Base-by-base conservation (phyloP, 2,797 vertebrate species). In the Gymnodraco acuticeps region DNA sequence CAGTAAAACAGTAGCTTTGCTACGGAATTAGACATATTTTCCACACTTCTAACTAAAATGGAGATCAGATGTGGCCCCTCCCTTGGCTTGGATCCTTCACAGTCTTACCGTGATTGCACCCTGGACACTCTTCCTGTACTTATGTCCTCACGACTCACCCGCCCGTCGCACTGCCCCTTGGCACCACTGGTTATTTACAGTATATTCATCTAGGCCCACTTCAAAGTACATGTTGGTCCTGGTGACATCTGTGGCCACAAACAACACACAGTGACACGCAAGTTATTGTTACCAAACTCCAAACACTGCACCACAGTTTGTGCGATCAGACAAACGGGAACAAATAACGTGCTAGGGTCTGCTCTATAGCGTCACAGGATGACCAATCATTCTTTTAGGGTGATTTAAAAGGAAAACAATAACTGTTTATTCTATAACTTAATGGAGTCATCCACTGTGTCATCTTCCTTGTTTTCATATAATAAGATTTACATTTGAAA, bases 1-100 rank as follows among this genome's bases (percentile, higher is more conserved):
- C 69, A 75, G 60, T 75, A 75, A 66, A 75, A 71, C 86, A 53
- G 81, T 72, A 84, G 86, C 83, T 73, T 77, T 51, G 19, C 45
- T 75, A 43, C 70, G 75, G 19, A 31, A 63, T 77, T 68, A 77
- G 64, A 86, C 78, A 64, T 77, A 63, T 86, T 84, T 87, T 89
- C 87, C 82, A 80, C 68, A 76, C 68, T 59, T 77, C n/a, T 14
- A 52, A 74, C 72, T 74, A 5, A 86, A 92, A 91, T 88, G 64
- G 74, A 73, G 80, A 85, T 92, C 91, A 89, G 79, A 92, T 87
- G 91, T 82, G 80, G 75, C 62, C 71, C 77, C 51, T 86, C 80
- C 82, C 75, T 63, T 59, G 58, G 69, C 66, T 81, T 55, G 63
- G 54, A 71, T 75, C 41, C 78, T 70, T 73, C 54, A 58, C 45